Evolutionary conservation across 2,797 vertebrate species (phyloP), one percentile per base, ranked within the genome.

Genomic region (Catamblyrhynchus diadema): DNA sequence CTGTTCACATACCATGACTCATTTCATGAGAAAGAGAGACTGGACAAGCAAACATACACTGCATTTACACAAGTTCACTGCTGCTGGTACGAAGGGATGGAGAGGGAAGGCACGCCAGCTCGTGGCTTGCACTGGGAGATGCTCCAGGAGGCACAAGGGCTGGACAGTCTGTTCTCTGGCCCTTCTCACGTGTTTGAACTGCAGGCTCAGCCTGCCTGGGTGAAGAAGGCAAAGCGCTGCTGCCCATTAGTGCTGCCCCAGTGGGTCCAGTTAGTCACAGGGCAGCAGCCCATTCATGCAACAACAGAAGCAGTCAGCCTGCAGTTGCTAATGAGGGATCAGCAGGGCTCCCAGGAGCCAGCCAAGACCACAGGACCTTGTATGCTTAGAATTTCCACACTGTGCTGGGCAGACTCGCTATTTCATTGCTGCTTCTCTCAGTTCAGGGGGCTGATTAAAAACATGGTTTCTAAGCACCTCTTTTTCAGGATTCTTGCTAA

Each of bases 211-310:
- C 19, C 56, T 51, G 21, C 32, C 85, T 45, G 47, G 47, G 12
- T 54, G 70, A 92, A 75, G 69, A 67, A 71, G 57, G 53, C 48
- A 67, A 64, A 92, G 70, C 30, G 84, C 70, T 86, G 59, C 78
- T 81, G 54, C 93, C 93, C 54, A 57, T 89, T 94, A 92, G 78
- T 9, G 15, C 86, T 94, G 81, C 93, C 59, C 47, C 74, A 35
- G 61, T n/a, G 50, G 66, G 25, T 42, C 70, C 66, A 45, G 84
- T 90, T 69, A 75, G 84, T 72, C 91, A 79, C 70, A 89, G 39
- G 42, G 81, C 66, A 71, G 10, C 25, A 84, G 53, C 54, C 66
- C 24, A 17, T 92, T 84, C 62, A 79, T 8, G 11, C 39, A 81
- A 81, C 66, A 91, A 75, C 53, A 87, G 93, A 67, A 72, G 66